phyloP scores from a whole-genome alignment of 2,888 invertebrate genomes.

The Microplitis manilae region DNA sequence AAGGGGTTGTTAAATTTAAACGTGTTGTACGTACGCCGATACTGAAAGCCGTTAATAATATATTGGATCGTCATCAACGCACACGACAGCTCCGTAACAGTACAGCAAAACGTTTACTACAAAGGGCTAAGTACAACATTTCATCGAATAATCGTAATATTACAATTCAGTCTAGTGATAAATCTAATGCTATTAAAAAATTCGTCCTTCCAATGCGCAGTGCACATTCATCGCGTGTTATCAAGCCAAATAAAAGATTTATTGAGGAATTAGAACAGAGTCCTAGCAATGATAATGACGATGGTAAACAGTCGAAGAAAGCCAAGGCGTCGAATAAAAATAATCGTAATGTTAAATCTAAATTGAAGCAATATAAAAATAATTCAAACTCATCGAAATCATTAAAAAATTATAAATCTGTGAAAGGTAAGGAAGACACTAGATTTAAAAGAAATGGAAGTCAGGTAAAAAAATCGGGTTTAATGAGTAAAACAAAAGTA shows the following conservation, averaged over 20 bases:
- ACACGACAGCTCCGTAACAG: constrained; percentile 66
- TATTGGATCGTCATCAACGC: constrained; percentile 65
- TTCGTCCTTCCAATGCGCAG: constrained; percentile 87
- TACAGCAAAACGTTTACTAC: constrained; percentile 67
- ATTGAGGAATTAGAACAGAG: constrained; percentile 78
- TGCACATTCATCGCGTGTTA: constrained; percentile 88
- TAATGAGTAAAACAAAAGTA: constrained; percentile 37
- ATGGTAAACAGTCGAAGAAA: constrained; percentile 60
- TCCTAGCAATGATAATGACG: constrained; percentile 62
- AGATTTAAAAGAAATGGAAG: constrained; percentile 44
- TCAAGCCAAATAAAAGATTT: constrained; percentile 90
- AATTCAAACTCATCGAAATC: constrained; percentile 40
- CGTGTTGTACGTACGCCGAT: constrained; percentile 60
- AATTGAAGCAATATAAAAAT: constrained; percentile 20
- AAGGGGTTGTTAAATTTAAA: constrained; percentile 58
- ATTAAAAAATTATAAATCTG: constrained; percentile 44
- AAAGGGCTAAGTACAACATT: constrained; percentile 63
- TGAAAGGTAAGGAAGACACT: constrained; percentile 48
- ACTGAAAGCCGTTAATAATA: constrained; percentile 66
- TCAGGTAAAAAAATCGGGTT: constrained; percentile 35
- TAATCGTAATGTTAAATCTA: constrained; percentile 8
- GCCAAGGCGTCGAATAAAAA: constrained; percentile 55
- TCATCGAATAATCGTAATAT: constrained; percentile 53
- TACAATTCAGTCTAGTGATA: constrained; percentile 60
- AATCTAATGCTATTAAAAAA: constrained; percentile 73